Base-by-base conservation (phyloP, 1,140 invertebrate genomes). In the Dreissena rostriformis region DNA sequence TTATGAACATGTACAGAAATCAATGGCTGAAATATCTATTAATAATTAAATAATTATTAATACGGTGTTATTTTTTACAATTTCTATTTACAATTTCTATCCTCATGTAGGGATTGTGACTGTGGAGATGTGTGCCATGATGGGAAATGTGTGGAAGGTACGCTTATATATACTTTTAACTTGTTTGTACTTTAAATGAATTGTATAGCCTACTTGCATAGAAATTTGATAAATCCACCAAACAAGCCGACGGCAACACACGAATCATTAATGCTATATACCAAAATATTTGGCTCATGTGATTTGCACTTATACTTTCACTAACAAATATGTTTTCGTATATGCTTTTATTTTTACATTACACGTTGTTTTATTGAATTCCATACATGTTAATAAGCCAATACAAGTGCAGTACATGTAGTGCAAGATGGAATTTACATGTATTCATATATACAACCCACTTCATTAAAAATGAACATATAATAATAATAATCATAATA, bases 81-180 rank as follows among this genome's bases (percentile, higher is more conserved):
- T 14, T 12, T 14, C 19, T 14, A 57, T 57, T 24, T n/a, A 24
- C 11, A 11, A 61, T 61, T 61, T 5, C 22, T n/a, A 11, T 61
- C 11, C 57, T 61, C 17, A 6, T 61, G 26, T 26, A 72, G 70
- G 51, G 70, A 72, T n/a, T 72, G 70, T 52, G 70, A 26, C 19
- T 72, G 70, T 49, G 70, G 70, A 5, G 39, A 49, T 72, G 70
- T 72, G 19, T 72, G 70, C 17, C 24, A 52, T 49, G 70, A 72
- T 52, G 70, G 70, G 4, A 29, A n/a, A 49, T 72, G 70, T 51
- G 49, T 22, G 17, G 49, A 51, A 72, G 70, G 70, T 72, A 72
- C 17, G 67, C 29, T 22, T 68, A 5, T 24, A 63, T n/a, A 63
- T n/a, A 4, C 15, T 8, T 8, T 8, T 39, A 26, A n/a, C 19